A percentile compares a stretch with the other conserved stretches of the same genome.
These are phyloP conservation scores for Lochmaea capreae DNA, from an alignment of 2,888 invertebrate species.

Conservation along the genomic window DNA sequence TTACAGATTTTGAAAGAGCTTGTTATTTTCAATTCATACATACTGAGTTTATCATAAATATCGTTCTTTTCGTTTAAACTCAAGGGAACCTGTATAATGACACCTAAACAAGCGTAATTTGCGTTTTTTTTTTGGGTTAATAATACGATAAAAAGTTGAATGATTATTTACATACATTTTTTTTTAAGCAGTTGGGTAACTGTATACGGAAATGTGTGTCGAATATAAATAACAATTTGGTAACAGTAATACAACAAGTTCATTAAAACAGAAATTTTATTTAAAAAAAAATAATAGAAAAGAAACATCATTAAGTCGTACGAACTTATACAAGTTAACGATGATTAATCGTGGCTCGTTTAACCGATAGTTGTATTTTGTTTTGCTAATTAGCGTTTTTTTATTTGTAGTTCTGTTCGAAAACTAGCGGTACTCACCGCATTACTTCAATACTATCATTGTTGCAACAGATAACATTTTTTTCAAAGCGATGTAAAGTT, in stretches of 20 bases:
- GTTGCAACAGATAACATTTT: too few species aligned
- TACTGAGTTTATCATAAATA: too few species aligned
- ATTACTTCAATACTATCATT: neutral
- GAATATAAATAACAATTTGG: neutral
- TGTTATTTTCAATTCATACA: too few species aligned
- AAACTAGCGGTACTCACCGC: neutral
- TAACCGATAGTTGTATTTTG: neutral
- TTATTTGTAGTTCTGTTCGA: neutral
- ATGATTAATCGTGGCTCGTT: conserved; percentile 1
- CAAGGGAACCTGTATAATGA: too few species aligned
- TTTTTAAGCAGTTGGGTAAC: too few species aligned
- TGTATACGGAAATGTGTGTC: neutral
- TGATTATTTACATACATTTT: too few species aligned
- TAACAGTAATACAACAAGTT: neutral
- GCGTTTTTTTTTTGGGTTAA: too few species aligned
- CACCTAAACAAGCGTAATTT: too few species aligned
- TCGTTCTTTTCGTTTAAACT: too few species aligned
- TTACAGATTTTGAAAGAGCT: too few species aligned
- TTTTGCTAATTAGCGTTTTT: neutral
- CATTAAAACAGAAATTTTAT: neutral
- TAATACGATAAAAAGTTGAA: too few species aligned
- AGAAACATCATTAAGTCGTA: neutral
- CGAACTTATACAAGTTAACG: neutral
- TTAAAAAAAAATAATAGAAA: neutral
- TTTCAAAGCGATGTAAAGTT: too few species aligned